These are phyloP conservation scores for Drosophila mimetica DNA, from an alignment of 2,888 invertebrate species.

Conservation along the genomic window DNA sequence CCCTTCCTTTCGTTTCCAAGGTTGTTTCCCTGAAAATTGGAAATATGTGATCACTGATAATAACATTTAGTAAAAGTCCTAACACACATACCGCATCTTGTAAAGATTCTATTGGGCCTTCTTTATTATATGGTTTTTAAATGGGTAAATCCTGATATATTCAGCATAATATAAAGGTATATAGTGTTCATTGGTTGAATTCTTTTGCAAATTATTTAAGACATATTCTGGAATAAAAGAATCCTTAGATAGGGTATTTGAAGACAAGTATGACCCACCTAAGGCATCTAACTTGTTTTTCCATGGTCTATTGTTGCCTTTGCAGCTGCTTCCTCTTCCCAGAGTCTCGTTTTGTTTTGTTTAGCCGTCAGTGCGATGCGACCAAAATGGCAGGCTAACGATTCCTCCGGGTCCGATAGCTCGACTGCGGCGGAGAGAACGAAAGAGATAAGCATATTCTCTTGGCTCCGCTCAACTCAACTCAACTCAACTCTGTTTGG, in stretches of 20 bases:
- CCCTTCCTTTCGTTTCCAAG: background rate
- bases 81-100: background rate
- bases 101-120: too few relatives aligned
- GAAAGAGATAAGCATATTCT: conserved; percentile 59
- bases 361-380: conserved; percentile 59
- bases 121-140: background rate
- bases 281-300: background rate
- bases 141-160: too few relatives aligned
- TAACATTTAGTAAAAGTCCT: too few relatives aligned
- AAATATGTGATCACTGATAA: background rate
- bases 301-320: conserved; percentile 68
- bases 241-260: background rate
- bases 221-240: background rate
- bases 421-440: conserved; percentile 35
- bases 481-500: conserved; percentile 29
- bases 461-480: conserved; percentile 31
- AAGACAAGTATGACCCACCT: background rate
- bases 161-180: too few relatives aligned
- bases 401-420: conserved; percentile 73
- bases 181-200: too few relatives aligned
- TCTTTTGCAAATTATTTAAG: too few relatives aligned
- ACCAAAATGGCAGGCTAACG: conserved; percentile 74
- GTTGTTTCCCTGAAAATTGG: too few relatives aligned
- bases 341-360: conserved; percentile 66
- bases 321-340: conserved; percentile 42